Percentiles rank a stretch among this genome's conserved stretches.
phyloP scores from a whole-genome alignment of 2,888 invertebrate genomes.

The Ochropacha duplaris region DNA sequence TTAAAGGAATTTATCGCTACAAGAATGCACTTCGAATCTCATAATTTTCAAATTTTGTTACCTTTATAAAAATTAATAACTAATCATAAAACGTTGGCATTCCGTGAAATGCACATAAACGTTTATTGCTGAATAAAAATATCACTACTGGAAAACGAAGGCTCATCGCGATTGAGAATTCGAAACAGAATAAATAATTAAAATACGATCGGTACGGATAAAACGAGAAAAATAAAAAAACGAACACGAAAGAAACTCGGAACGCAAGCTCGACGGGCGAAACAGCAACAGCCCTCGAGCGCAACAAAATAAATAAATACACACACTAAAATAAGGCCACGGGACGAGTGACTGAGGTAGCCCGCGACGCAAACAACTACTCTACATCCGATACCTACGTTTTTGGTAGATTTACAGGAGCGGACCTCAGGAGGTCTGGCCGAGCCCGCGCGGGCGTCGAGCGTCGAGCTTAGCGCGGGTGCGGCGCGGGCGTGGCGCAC shows the following conservation, averaged over 20 bases:
- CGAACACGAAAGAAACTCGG: slow-evolving; percentile 76
- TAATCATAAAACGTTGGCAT: slow-evolving; percentile 71
- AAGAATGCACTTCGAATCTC: slow-evolving; percentile 83
- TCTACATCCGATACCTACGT: slow-evolving; percentile 55
- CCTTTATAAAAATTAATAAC: slow-evolving; percentile 74
- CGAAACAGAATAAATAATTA: slow-evolving; percentile 78
- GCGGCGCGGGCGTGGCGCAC: slow-evolving; percentile 30
- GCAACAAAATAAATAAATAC: slow-evolving; percentile 81
- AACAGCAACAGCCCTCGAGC: slow-evolving; percentile 79
- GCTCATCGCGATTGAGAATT: slow-evolving; percentile 74
- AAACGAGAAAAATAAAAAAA: slow-evolving; percentile 66
- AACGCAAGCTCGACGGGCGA: slow-evolving; percentile 75
- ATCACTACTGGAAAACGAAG: slow-evolving; percentile 82
- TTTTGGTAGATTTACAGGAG: slow-evolving; percentile 41
- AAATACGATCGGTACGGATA: slow-evolving; percentile 69
- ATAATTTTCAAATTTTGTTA: slow-evolving; percentile 76
- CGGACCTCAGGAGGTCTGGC: neutral
- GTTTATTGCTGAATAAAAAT: slow-evolving; percentile 82
- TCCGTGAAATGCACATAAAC: slow-evolving; percentile 77
- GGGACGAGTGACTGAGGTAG: slow-evolving; percentile 80
- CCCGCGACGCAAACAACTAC: slow-evolving; percentile 76
- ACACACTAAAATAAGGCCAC: slow-evolving; percentile 73
- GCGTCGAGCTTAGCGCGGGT: slow-evolving; percentile 16
- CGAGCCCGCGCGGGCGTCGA: neutral
- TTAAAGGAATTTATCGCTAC: slow-evolving; percentile 79